Evolutionary conservation across 2,113 vertebrate genomes (phyloP), one percentile per base, ranked within the genome.

Genomic region (Epinephelus lanceolatus): DNA sequence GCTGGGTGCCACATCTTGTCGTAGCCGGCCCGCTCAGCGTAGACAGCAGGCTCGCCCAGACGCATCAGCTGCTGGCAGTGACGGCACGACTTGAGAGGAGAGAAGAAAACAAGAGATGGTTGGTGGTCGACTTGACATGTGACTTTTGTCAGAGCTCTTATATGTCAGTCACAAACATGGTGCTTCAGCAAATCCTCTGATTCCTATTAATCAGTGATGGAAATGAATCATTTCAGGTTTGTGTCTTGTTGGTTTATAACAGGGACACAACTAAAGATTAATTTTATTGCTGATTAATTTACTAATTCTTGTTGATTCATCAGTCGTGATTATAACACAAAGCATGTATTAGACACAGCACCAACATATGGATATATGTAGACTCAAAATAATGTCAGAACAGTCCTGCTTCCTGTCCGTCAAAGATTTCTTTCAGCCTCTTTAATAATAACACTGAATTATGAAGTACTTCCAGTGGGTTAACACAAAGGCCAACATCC

Each of bases 1-100:
- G 95, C 95, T 0, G 98, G 98, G 90, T 99, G 98, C 98, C 98
- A 99, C 72, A 99, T 86, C 76, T 97, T 97, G 80, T 98, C 96
- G 1, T 97, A 99, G 17, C 98, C 97, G 1, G 98, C 98, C 9
- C 97, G 96, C 85, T 99, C 98, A 0, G 97, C 98, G 0, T 97
- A 99, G 56, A 99, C 96, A 7, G 98, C 98, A 0, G 98, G 98
- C 62, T 99, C 98, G 0, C 98, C 98, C 82, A 94, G 91, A 52
- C 93, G 92, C 98, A 99, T 99, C 8, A 67, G 94, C 91, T 91
- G 84, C 71, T 96, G 96, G 94, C 98, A 99, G 68, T 94, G 93
- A 84, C 95, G 94, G 89, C 98, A 99, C 3, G 84, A 96, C 98
- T 99, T 78, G 4, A 21, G 19, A 53, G 27, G 7, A n/a, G 59